These are phyloP conservation scores for Nyctalus aviator DNA, from an alignment of 2,797 vertebrate genomes.

Conservation along the genomic window DNA sequence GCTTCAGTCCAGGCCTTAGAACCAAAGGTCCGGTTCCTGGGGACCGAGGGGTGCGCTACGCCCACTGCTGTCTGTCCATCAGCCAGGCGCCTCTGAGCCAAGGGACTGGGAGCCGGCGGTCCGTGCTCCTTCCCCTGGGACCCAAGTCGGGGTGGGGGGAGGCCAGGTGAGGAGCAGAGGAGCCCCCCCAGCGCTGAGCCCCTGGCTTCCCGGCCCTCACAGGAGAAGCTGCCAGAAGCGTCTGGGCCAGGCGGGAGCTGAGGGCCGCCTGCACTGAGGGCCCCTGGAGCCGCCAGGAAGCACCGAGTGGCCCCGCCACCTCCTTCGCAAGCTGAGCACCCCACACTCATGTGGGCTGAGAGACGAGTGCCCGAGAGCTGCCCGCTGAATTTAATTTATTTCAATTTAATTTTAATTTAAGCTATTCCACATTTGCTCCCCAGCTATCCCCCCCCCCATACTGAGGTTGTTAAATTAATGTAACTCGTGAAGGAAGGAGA, in stretches of 20 bases:
- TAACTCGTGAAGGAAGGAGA: constrained; percentile 52
- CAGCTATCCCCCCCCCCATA: constrained; percentile 58
- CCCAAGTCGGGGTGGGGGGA: background rate
- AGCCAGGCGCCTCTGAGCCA: background rate
- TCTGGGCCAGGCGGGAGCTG: background rate
- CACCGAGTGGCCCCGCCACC: background rate
- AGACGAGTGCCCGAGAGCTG: constrained; percentile 77
- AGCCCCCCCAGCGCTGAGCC: background rate
- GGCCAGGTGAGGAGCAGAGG: background rate
- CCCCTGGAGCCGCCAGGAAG: background rate
- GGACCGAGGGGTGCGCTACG: background rate
- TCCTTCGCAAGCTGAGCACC: background rate
- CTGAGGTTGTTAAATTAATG: constrained; percentile 61
- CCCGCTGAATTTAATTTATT: constrained; percentile 84
- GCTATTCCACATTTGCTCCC: constrained; percentile 71
- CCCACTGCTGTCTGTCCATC: background rate
- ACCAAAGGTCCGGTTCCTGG: background rate
- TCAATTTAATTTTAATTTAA: constrained; percentile 85
- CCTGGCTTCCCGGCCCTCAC: background rate
- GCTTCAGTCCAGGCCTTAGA: background rate
- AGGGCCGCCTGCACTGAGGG: background rate
- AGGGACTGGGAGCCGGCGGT: background rate
- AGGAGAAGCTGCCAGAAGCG: background rate
- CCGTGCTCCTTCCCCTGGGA: background rate
- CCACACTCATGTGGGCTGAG: constrained; percentile 74